Percentiles rank a stretch among this genome's conserved stretches.
These are phyloP conservation scores for Anthoptus insignis DNA, from an alignment of 2,888 invertebrate species.

Conservation along the genomic window DNA sequence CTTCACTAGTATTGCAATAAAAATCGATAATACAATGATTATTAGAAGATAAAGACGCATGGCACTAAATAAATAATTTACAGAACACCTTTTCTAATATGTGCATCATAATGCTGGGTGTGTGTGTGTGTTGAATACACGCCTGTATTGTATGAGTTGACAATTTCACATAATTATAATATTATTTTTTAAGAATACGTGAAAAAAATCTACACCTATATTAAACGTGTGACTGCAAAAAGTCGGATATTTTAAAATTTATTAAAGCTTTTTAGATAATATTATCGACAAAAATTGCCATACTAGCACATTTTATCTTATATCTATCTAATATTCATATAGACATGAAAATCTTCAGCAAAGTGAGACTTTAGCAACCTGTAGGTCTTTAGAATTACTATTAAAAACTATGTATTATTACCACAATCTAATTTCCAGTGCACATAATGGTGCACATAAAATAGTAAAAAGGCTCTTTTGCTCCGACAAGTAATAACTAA, in stretches of 20 bases:
- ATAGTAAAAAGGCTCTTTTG: slow-evolving; percentile 34
- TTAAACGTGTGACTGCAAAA: background rate
- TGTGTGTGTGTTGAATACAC: background rate
- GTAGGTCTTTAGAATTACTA: no score
- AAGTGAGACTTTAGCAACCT: slow-evolving; percentile 3
- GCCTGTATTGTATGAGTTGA: no score
- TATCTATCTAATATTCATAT: slow-evolving; percentile 6
- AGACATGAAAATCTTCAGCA: background rate
- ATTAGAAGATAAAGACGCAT: background rate
- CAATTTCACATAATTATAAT: no score
- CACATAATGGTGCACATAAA: slow-evolving; percentile 25
- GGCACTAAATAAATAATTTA: background rate
- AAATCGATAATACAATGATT: background rate
- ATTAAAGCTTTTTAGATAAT: background rate
- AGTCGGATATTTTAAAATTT: background rate
- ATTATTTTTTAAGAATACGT: background rate
- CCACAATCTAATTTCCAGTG: no score
- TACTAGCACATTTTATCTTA: slow-evolving; percentile 2
- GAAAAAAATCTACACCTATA: background rate
- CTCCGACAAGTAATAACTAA: slow-evolving; percentile 11
- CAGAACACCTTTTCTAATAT: no score
- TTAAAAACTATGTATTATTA: no score
- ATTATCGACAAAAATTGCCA: background rate
- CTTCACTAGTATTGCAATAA: slow-evolving; percentile 3
- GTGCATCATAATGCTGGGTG: no score